Conservation (phyloP, 2,888 invertebrate genomes). For the Spisula subtruncata region DNA sequence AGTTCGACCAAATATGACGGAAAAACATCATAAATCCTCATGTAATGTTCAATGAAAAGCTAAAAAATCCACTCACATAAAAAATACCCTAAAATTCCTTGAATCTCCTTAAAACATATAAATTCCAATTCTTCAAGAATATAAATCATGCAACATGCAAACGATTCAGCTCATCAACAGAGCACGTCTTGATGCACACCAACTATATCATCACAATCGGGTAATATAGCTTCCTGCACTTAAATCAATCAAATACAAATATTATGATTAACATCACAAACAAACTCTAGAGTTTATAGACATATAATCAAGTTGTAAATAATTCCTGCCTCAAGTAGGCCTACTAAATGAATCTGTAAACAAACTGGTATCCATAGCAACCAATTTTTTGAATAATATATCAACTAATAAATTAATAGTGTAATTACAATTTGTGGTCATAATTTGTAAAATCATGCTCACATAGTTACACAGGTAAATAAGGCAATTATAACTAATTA, state of each 20-base stretch:
- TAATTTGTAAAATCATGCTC: background rate
- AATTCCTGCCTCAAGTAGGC: too few relatives aligned
- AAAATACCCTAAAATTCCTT: background rate
- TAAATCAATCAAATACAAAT: background rate
- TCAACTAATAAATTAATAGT: background rate
- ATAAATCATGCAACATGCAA: too few relatives aligned
- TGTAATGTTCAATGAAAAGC: background rate
- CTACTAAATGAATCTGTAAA: background rate
- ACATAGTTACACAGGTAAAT: background rate
- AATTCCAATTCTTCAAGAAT: too few relatives aligned
- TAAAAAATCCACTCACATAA: background rate
- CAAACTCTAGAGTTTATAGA: too few relatives aligned
- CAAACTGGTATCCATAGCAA: conserved; percentile 9
- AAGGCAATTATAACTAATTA: background rate
- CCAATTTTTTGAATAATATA: background rate
- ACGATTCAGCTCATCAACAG: too few relatives aligned
- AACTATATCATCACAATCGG: too few relatives aligned
- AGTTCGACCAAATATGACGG: background rate
- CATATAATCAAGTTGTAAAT: too few relatives aligned
- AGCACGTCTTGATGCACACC: too few relatives aligned
- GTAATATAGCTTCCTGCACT: too few relatives aligned
- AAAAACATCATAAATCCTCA: background rate
- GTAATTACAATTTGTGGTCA: background rate
- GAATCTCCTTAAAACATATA: too few relatives aligned
- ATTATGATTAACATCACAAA: background rate